Evolutionary conservation across 1,140 invertebrate genomes (phyloP).

Genomic region (Cydia amplana): DNA sequence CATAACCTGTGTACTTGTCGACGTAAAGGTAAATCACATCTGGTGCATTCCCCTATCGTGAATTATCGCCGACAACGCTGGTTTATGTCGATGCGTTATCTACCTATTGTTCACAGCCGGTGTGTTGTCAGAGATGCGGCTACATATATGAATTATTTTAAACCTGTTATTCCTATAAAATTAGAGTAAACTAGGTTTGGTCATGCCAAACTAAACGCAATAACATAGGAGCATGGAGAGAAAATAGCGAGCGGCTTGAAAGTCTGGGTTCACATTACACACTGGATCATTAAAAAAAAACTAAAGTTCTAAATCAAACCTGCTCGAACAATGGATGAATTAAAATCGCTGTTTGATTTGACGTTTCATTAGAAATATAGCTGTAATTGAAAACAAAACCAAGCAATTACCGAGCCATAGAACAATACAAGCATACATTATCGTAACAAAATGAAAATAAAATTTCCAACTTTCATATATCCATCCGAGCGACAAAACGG

Average conservation of each 20-base stretch:
- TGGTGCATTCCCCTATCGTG: conserved; percentile 38
- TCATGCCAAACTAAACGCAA: too few species aligned
- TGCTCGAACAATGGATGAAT: not conserved
- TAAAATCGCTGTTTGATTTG: not conserved
- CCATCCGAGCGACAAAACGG: conserved; percentile 19
- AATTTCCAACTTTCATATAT: conserved; percentile 24
- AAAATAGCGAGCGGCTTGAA: too few species aligned
- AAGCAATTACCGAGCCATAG: not conserved
- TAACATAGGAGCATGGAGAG: too few species aligned
- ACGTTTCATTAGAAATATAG: not conserved
- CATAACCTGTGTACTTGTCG: conserved; percentile 16
- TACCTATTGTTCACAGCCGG: conserved; percentile 26
- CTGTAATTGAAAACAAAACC: conserved; percentile 1
- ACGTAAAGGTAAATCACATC: conserved; percentile 48
- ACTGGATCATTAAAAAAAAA: too few species aligned
- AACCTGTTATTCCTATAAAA: not conserved
- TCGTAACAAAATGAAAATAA: conserved; percentile 22
- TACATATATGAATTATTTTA: not conserved
- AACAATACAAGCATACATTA: conserved; percentile 16
- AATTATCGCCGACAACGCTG: conserved; percentile 27
- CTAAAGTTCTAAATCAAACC: not conserved
- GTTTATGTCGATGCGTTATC: conserved; percentile 25
- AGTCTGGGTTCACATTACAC: too few species aligned
- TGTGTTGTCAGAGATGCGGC: not conserved
- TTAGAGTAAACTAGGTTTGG: not conserved